These are phyloP conservation scores for Prosopocoilus inquinatus DNA, from an alignment of 2,888 invertebrate genomes.

Conservation along the genomic window DNA sequence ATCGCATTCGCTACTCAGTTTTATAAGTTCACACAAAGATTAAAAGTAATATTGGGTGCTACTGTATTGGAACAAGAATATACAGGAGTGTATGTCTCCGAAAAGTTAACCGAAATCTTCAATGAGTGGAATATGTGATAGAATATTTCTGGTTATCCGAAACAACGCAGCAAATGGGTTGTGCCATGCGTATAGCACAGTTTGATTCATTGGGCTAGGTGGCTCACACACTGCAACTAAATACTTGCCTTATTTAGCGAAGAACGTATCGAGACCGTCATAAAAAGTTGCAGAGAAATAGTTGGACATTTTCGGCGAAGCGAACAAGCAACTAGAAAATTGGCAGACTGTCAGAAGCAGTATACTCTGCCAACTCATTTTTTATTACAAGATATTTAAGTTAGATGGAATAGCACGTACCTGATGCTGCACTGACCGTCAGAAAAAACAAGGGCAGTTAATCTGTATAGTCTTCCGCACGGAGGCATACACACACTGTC, in stretches of 20 bases:
- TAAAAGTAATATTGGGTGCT: constrained; percentile 15
- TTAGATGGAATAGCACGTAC: constrained; percentile 21
- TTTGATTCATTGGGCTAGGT: constrained; percentile 12
- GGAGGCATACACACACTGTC: not conserved
- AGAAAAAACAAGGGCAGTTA: not conserved
- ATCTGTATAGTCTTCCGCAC: not conserved
- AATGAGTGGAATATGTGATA: constrained; percentile 8
- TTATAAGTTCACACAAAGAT: constrained; percentile 9
- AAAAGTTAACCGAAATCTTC: constrained; percentile 13
- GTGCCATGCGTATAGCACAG: constrained; percentile 11
- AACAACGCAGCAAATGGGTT: constrained; percentile 15
- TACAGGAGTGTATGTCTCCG: constrained; percentile 10
- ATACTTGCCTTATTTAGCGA: constrained; percentile 16
- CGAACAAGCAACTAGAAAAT: constrained; percentile 18
- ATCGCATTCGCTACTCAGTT: constrained; percentile 10
- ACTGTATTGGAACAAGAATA: constrained; percentile 15
- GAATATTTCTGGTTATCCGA: constrained; percentile 10
- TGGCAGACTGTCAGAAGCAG: constrained; percentile 19
- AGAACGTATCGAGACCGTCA: not conserved
- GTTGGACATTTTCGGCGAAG: constrained; percentile 18
- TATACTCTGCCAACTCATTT: constrained; percentile 15
- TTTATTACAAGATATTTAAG: constrained; percentile 19
- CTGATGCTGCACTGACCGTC: not conserved
- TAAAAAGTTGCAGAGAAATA: constrained; percentile 15
- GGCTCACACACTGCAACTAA: constrained; percentile 18